Base-by-base conservation (phyloP, 2,888 invertebrate genomes). In the Rotaria sp. region DNA sequence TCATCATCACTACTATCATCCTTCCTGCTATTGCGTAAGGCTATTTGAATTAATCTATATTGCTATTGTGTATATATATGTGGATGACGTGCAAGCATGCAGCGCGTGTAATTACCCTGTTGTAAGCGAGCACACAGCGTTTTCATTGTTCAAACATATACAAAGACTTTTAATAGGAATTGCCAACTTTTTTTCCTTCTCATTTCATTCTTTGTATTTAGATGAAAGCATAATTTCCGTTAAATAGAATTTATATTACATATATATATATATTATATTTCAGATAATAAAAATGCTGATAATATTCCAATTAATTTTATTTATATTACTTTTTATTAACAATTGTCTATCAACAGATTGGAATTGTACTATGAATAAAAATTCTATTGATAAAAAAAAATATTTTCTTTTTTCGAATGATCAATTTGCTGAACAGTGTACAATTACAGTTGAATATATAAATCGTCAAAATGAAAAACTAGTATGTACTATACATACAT, bases 21-120 rank as follows among this genome's bases (percentile, higher is more conserved):
- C 2, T 67, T 67, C 67, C 35, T 67, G 18, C 67, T 67, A 67
- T 67, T 67, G 35, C 67, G 18, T 67, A 67, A 67, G 67, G 35
- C 67, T 67, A 35, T 35, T 67, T 67, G 67, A 67, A 67, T 67
- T 67, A 67, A 67, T 67, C 35, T 67, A 67, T 67, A 15, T 67
- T 67, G 35, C 35, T 67, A 67, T 67, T 67, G 67, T 67, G 35
- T 67, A 35, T 67, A 67, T 35, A 11, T 35, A 67, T 67, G 35
- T 21, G 21, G 35, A 67, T 18, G 67, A 38, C 35, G 67, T 67
- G 67, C 67, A 67, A 67, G 67, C 67, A 67, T 67, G 67, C 35
- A 67, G 67, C 18, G 67, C 67, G 35, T 67, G 67, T 67, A 67
- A 67, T 67, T 67, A 67, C 67, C 38, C 21, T 67, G 35, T 67